Evolutionary conservation across 2,113 vertebrate species (phyloP).

Genomic region (Sus scrofa): DNA sequence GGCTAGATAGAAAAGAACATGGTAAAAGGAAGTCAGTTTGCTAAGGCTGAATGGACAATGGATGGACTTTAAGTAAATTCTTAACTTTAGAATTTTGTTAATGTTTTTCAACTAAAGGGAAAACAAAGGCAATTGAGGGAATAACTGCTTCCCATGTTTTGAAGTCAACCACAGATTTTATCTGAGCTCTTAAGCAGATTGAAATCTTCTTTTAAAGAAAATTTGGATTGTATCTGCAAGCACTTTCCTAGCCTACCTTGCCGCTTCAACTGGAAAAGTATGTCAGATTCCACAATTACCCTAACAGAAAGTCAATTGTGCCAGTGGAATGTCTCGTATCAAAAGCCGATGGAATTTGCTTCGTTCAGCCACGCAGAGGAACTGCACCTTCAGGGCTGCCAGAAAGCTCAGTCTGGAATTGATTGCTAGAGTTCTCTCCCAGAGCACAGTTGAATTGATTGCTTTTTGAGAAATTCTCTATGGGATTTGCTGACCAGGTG

Average conservation of each 20-base stretch:
- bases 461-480: slow-evolving; percentile 66
- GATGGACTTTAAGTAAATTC: background rate
- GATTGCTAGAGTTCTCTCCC: slow-evolving; percentile 69
- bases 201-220: slow-evolving; percentile 44
- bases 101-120: slow-evolving; percentile 15
- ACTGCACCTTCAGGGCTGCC: slow-evolving; percentile 71
- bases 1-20: background rate
- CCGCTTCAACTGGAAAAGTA: slow-evolving; percentile 63
- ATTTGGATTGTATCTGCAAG: slow-evolving; percentile 31
- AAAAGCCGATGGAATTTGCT: slow-evolving; percentile 76
- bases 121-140: background rate
- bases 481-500: slow-evolving; percentile 41
- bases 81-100: slow-evolving; percentile 56
- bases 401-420: slow-evolving; percentile 76
- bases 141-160: background rate
- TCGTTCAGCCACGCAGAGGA: slow-evolving; percentile 66
- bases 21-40: background rate
- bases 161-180: slow-evolving; percentile 29
- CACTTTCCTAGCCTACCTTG: background rate
- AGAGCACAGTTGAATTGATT: slow-evolving; percentile 58
- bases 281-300: slow-evolving; percentile 62
- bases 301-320: slow-evolving; percentile 66
- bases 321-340: slow-evolving; percentile 79
- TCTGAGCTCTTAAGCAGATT: slow-evolving; percentile 28
- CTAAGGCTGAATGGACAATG: background rate